These are phyloP conservation scores for Struthio camelus DNA, from an alignment of 2,113 vertebrate genomes.

Conservation along the genomic window DNA sequence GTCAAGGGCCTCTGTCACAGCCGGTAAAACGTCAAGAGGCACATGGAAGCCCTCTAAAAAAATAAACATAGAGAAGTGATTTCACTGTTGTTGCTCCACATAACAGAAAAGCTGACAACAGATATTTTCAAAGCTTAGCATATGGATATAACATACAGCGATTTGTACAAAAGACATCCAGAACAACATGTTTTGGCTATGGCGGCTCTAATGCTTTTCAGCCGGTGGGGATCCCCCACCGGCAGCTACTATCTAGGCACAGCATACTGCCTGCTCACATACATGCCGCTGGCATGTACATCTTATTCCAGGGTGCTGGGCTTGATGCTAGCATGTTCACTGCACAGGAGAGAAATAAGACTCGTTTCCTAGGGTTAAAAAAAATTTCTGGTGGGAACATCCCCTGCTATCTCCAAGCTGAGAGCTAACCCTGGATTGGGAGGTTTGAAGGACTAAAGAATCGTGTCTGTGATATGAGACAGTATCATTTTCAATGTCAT, in stretches of 20 bases:
- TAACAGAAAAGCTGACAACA: not conserved
- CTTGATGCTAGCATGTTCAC: not conserved
- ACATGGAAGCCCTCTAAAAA: constrained; percentile 84
- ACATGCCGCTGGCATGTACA: not conserved
- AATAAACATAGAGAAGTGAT: not conserved
- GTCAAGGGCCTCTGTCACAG: constrained; percentile 80
- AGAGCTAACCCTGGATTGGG: not conserved
- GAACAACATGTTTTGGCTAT: rapidly evolving
- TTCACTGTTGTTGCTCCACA: not conserved
- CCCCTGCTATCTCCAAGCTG: not conserved
- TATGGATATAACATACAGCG: not conserved
- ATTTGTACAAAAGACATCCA: not conserved
- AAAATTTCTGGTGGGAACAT: not conserved
- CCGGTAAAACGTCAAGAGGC: constrained; percentile 78
- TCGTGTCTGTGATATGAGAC: not conserved
- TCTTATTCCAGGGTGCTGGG: not conserved
- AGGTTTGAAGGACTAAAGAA: not conserved
- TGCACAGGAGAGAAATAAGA: not conserved
- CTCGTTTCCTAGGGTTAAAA: not conserved
- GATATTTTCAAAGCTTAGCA: not conserved
- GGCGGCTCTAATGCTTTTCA: not conserved
- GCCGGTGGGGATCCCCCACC: not conserved
- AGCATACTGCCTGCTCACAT: not conserved
- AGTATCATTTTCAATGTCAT: not conserved
- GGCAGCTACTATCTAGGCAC: not conserved